Evolutionary conservation across 2,113 vertebrate species (phyloP), one percentile per base, ranked within the genome.

Genomic region (Zeus faber): DNA sequence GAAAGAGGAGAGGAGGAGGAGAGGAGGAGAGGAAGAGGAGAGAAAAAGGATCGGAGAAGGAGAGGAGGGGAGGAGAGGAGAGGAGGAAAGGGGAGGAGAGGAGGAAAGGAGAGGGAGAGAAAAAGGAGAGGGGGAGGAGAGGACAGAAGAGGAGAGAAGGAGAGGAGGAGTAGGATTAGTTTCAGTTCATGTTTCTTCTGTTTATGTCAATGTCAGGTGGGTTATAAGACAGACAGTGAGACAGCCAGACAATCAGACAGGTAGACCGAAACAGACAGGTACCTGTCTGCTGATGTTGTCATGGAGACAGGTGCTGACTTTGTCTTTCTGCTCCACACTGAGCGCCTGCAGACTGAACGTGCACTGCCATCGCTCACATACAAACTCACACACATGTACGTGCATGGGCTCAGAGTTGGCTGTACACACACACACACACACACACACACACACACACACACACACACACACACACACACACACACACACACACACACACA

Each of bases 291-390:
- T 81, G 49, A 95, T 92, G 87, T 93, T 93, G 78, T 96, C 92
- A 22, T 85, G 87, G 83, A 98, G 86, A 86, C 94, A 95, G 84
- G 94, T 92, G 73, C 89, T 89, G 75, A 97, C 90, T 57, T 91
- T 85, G 83, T 91, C 87, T 88, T 94, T 96, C 91, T 98, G 95
- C 79, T 97, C 91, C 11, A 87, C 74, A 26, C 90, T 94, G 87
- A 91, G 93, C 0, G 93, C 89, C 70, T 98, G 93, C 85, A 98
- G 85, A 76, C 90, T 92, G 85, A 95, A 91, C 76, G 93, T 74
- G 77, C 89, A 90, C 73, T 91, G 52, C 9, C 91, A 40, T 80
- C 87, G 66, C 85, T 87, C 90, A 84, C 41, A 21, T 18, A 85
- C 73, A 63, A 82, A 84, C 74, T 93, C 93, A 52, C 94, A 85